phyloP scores from a whole-genome alignment of 2,888 invertebrate species.

The Uropetala carovei region DNA sequence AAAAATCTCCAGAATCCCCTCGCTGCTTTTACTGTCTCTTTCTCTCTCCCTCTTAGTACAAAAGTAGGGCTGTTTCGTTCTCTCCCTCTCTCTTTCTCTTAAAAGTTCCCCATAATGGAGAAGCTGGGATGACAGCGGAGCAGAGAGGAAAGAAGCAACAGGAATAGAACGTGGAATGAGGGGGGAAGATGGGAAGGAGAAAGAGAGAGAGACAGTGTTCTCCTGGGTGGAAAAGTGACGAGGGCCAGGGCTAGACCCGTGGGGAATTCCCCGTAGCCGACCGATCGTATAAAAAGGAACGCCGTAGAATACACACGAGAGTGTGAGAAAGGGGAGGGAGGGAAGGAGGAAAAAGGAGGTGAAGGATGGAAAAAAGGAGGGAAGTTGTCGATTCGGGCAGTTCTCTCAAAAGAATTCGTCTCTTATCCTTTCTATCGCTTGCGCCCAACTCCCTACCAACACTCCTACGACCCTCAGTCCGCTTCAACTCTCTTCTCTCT shows the following conservation, averaged over 20 bases:
- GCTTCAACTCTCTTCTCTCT: neutral
- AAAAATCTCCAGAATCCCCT: neutral
- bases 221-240: slow-evolving; percentile 25
- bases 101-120: slow-evolving; percentile 17
- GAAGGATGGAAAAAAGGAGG: neutral
- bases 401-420: slow-evolving; percentile 8
- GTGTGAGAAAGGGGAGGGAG: neutral
- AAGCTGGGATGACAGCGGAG: neutral
- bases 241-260: slow-evolving; percentile 29
- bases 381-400: neutral
- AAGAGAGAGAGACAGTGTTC: neutral
- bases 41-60: neutral
- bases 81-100: neutral
- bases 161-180: neutral
- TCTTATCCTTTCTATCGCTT: neutral
- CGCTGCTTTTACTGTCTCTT: neutral
- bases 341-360: neutral
- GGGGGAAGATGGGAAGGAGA: neutral
- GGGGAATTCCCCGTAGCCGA: slow-evolving; percentile 44
- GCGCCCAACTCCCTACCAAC: slow-evolving; percentile 8
- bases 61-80: neutral
- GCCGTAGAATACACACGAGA: neutral
- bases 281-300: slow-evolving; percentile 35
- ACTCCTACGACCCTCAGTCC: neutral
- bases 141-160: neutral